Base-by-base conservation (phyloP, 1,140 invertebrate species). In the Wasmannia auropunctata region DNA sequence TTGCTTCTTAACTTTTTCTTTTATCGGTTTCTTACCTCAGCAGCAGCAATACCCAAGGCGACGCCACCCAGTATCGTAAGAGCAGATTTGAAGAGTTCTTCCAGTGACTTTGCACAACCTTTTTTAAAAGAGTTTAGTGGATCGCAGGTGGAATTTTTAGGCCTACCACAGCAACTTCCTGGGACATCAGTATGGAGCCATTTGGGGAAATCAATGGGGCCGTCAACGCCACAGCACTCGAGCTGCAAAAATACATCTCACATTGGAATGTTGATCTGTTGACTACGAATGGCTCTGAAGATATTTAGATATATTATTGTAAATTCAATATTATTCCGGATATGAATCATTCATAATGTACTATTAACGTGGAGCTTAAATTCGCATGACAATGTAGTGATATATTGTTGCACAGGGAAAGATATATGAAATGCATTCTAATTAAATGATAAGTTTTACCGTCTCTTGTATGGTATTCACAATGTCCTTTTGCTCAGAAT, bases 41-140 rank as follows among this genome's bases (percentile, higher is more conserved):
- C 94, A 88, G 94, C 97, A 65, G 97, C 97, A 86, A 97, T 95
- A 74, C 96, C 96, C 76, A 97, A 96, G 19, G 96, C 96, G 46
- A 97, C 92, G 19, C 96, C 96, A 89, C 96, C 97, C 62, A 97
- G 95, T 43, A 96, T 92, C 84, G 96, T 95, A 76, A 96, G 96
- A 91, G 95, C 94, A 25, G 92, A 92, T 87, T 95, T 93, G 87
- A 97, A 93, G 22, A 96, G 85, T 0, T 95, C 89, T 16, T 91
- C 91, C 2, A 97, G 77, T 10, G 84, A 86, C 0, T 54, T 0
- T 4, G 89, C 89, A 92, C 96, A 97, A 70, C 96, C 96, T 0
- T 34, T 80, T 7, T 74, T 19, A 85, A 95, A 72, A 94, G 6
- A 76, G 25, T 0, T 0, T 10, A 22, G 0, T 0, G 0, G 0